Evolutionary conservation across 2,888 invertebrate species (phyloP).

Genomic region (Morpho achilles): DNA sequence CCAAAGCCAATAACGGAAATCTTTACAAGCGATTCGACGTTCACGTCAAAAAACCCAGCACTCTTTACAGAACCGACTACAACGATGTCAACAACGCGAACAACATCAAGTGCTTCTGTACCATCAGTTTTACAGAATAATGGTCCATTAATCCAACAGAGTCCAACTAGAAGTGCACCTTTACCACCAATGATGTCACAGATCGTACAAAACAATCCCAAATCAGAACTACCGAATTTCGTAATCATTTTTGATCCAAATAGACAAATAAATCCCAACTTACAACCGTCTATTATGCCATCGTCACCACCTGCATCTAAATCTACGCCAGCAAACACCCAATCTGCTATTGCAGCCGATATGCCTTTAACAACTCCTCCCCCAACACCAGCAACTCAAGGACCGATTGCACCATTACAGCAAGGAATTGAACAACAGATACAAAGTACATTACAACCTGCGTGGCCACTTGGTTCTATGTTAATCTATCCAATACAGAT

Average conservation of each 20-base stretch:
- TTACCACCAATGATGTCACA: constrained; percentile 20
- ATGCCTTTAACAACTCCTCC: constrained; percentile 3
- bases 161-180: constrained; percentile 7
- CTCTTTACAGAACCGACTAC: constrained; percentile 30
- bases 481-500: constrained; percentile 17
- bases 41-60: constrained; percentile 53
- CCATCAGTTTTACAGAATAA: neutral
- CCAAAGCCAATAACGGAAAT: constrained; percentile 63
- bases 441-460: neutral
- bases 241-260: constrained; percentile 20
- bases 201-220: constrained; percentile 11
- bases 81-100: constrained; percentile 10
- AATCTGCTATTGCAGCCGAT: neutral
- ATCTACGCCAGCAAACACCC: neutral
- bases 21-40: constrained; percentile 53
- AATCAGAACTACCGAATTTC: constrained; percentile 14
- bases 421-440: constrained; percentile 1
- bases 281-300: constrained; percentile 12
- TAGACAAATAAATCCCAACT: constrained; percentile 10
- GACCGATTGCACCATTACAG: constrained; percentile 2
- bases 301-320: constrained; percentile 4
- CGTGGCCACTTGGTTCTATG: constrained; percentile 4
- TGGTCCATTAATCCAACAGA: constrained; percentile 3
- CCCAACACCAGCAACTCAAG: constrained; percentile 5
- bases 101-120: constrained; percentile 14